These are phyloP conservation scores for Coremacera marginata DNA, from an alignment of 2,888 invertebrate species.

Conservation along the genomic window DNA sequence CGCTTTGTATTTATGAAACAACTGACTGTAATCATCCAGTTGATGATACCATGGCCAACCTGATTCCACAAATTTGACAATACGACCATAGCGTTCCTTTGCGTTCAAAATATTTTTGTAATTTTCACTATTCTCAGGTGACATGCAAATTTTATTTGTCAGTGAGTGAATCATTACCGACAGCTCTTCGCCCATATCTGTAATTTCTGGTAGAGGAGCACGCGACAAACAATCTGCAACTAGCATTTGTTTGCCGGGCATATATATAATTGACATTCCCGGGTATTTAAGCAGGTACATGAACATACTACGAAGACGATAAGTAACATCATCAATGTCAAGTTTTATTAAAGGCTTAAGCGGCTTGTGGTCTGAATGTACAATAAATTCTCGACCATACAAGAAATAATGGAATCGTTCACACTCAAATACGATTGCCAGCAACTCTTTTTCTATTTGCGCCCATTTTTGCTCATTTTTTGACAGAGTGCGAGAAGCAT, in stretches of 20 bases:
- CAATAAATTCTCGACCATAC: not conserved
- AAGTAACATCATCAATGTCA: conserved; percentile 53
- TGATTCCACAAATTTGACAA: no score
- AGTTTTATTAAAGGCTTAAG: conserved; percentile 45
- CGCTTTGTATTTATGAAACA: no score
- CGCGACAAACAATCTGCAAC: conserved; percentile 37
- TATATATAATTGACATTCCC: conserved; percentile 49
- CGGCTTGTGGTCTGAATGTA: no score
- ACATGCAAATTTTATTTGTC: no score
- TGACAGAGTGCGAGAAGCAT: not conserved
- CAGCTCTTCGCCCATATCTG: no score
- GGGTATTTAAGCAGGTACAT: no score
- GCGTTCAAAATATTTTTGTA: no score
- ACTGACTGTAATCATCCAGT: no score
- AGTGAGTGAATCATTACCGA: no score
- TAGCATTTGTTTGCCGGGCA: conserved; percentile 33
- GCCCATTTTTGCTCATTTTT: conserved; percentile 49
- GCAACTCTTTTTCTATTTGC: conserved; percentile 47
- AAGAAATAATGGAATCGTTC: conserved; percentile 60
- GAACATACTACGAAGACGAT: conserved; percentile 55
- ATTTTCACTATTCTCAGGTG: no score
- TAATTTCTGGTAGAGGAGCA: conserved; percentile 33
- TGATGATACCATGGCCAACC: no score
- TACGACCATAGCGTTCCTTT: no score
- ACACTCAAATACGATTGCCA: conserved; percentile 56